Conservation (phyloP, 2,888 invertebrate genomes). For the Mesochorus sp. region DNA sequence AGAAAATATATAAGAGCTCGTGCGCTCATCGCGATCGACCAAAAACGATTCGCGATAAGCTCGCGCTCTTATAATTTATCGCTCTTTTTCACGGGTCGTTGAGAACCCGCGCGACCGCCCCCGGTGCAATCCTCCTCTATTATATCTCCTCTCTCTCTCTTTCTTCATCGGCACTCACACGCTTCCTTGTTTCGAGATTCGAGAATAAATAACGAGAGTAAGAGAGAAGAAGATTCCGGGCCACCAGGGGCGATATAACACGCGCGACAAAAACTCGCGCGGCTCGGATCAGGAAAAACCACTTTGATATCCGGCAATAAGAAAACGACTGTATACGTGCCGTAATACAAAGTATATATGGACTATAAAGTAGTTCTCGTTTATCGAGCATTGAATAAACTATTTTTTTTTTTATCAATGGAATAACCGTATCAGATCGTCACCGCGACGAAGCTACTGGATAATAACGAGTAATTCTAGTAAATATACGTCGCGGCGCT, state of each 20-base stretch:
- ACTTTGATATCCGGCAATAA: no score
- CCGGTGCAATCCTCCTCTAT: conserved; percentile 61
- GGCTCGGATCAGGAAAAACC: conserved; percentile 34
- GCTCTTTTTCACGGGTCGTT: conserved; percentile 74
- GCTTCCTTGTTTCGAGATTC: conserved; percentile 46
- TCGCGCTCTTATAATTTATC: conserved; percentile 77
- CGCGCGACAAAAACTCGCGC: conserved; percentile 30
- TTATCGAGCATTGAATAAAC: no score
- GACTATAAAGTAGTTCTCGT: no score
- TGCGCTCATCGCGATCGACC: conserved; percentile 64
- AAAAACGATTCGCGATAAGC: conserved; percentile 77
- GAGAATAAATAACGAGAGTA: conserved; percentile 19
- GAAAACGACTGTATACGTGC: no score
- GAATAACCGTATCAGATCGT: no score
- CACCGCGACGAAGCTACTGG: not conserved
- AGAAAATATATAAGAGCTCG: conserved; percentile 67
- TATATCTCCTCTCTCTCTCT: not conserved
- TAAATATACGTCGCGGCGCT: no score
- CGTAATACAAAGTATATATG: no score
- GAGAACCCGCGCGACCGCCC: conserved; percentile 65
- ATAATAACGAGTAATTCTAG: conserved; percentile 10
- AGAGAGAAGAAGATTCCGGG: not conserved
- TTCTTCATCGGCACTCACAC: conserved; percentile 11
- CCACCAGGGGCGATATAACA: conserved; percentile 58
- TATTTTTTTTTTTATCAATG: no score